Conservation (phyloP, 1,140 invertebrate genomes). For the Palaemon carinicauda region DNA sequence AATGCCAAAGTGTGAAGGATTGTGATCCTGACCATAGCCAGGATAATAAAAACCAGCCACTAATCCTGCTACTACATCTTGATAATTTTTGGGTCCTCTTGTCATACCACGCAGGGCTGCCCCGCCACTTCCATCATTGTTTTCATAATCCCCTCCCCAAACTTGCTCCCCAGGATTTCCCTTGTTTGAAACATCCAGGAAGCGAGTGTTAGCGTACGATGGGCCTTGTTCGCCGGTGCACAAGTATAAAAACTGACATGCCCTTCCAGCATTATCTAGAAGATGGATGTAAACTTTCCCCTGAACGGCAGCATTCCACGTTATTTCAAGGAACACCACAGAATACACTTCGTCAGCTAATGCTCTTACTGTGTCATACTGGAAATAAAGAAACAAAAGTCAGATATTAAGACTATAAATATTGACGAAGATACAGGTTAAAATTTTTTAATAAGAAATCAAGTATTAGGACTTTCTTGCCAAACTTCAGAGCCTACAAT, state of each 20-base stretch:
- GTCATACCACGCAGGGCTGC: slow-evolving; percentile 22
- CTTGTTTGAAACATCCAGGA: slow-evolving; percentile 9
- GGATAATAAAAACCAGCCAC: slow-evolving; percentile 31
- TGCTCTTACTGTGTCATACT: slow-evolving; percentile 3
- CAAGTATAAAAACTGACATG: slow-evolving; percentile 23
- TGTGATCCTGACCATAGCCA: slow-evolving; percentile 30
- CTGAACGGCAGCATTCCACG: not conserved
- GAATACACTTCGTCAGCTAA: slow-evolving; percentile 16
- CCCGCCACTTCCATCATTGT: slow-evolving; percentile 40
- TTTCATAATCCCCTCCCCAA: slow-evolving; percentile 43
- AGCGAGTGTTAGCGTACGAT: slow-evolving; percentile 31
- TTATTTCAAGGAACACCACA: slow-evolving; percentile 22
- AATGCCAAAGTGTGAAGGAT: slow-evolving; percentile 36
- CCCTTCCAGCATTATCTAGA: slow-evolving; percentile 23
- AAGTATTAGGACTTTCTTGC: too few species aligned
- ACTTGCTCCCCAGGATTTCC: slow-evolving; percentile 5
- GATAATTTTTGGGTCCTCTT: slow-evolving; percentile 20
- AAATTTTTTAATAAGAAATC: too few species aligned
- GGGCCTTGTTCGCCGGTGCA: slow-evolving; percentile 28
- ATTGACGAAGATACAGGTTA: too few species aligned
- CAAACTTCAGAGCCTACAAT: too few species aligned
- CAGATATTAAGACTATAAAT: too few species aligned
- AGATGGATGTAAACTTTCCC: slow-evolving; percentile 36
- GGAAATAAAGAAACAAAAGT: not conserved
- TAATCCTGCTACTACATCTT: not conserved